Conservation (phyloP, 2,113 vertebrate species). For the Rhagologus leucostigma region DNA sequence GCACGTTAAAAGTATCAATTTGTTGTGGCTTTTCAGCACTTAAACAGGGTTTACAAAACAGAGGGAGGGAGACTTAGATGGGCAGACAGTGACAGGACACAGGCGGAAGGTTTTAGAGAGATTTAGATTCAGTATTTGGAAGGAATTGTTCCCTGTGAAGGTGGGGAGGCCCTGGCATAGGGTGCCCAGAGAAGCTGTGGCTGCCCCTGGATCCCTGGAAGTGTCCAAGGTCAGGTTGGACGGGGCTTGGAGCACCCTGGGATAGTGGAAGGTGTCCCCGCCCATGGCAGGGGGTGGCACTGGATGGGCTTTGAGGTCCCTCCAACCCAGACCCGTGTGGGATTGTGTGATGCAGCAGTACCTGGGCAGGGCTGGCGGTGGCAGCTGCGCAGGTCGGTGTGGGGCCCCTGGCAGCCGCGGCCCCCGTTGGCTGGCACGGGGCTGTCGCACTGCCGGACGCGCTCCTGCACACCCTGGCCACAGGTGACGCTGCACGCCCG, state of each 20-base stretch:
- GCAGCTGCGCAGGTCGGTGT: conserved; percentile 78
- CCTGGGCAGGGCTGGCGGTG: conserved; percentile 88
- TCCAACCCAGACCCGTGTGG: rapidly evolving
- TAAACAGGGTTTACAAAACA: not conserved
- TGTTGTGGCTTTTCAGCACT: not conserved
- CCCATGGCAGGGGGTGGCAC: not conserved
- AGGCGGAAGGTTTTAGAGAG: not conserved
- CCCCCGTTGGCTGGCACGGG: conserved; percentile 91
- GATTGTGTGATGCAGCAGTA: not conserved
- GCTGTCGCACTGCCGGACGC: conserved; percentile 84
- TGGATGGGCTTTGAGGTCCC: not conserved
- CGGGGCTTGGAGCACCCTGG: rapidly evolving
- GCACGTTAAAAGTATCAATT: not conserved
- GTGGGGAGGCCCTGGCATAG: not conserved
- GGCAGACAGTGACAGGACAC: rapidly evolving
- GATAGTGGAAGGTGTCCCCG: rapidly evolving
- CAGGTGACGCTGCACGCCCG: conserved; percentile 87
- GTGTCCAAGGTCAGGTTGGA: not conserved
- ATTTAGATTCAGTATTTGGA: not conserved
- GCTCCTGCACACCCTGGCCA: conserved; percentile 83
- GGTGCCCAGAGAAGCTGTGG: not conserved
- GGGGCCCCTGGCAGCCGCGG: conserved; percentile 73
- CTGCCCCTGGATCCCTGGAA: not conserved
- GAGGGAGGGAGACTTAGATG: not conserved
- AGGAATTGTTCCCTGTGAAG: rapidly evolving